phyloP scores from a whole-genome alignment of 2,888 invertebrate species.

The Drosophila eohydei region DNA sequence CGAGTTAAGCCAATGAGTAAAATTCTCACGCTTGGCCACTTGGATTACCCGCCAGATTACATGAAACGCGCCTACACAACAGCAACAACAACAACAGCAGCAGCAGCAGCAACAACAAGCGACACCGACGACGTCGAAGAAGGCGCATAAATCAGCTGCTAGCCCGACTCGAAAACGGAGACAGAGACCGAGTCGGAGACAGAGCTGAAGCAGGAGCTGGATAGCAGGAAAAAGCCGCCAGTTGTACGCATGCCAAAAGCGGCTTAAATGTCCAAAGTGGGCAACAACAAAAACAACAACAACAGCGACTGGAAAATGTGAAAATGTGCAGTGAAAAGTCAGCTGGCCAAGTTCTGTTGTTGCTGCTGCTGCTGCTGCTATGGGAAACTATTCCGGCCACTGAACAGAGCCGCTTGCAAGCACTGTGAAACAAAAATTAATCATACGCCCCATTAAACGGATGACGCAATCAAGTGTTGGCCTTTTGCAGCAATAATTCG shows the following conservation, averaged over 20 bases:
- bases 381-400: slow-evolving; percentile 55
- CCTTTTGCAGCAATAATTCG: slow-evolving; percentile 57
- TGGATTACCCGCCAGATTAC: slow-evolving; percentile 80
- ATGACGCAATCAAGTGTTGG: slow-evolving; percentile 62
- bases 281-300: slow-evolving; percentile 64
- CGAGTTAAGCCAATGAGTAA: slow-evolving; percentile 68
- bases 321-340: slow-evolving; percentile 81
- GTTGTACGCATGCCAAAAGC: slow-evolving; percentile 81
- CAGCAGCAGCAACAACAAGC: slow-evolving; percentile 26
- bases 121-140: slow-evolving; percentile 40
- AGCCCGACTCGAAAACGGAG: slow-evolving; percentile 22
- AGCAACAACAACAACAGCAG: slow-evolving; percentile 36
- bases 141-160: slow-evolving; percentile 78
- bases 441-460: slow-evolving; percentile 78
- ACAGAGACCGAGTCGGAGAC: slow-evolving; percentile 19
- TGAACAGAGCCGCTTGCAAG: slow-evolving; percentile 13
- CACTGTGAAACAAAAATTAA: slow-evolving; percentile 60
- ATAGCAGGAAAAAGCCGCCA: slow-evolving; percentile 62
- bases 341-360: slow-evolving; percentile 63
- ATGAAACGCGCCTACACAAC: slow-evolving; percentile 79
- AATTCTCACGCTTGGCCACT: slow-evolving; percentile 81
- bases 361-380: slow-evolving; percentile 4
- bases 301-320: slow-evolving; percentile 70
- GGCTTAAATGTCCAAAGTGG: slow-evolving; percentile 82
- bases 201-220: slow-evolving; percentile 22